Evolutionary conservation across 2,888 invertebrate species (phyloP).

Genomic region (Ectropis crepuscularia): DNA sequence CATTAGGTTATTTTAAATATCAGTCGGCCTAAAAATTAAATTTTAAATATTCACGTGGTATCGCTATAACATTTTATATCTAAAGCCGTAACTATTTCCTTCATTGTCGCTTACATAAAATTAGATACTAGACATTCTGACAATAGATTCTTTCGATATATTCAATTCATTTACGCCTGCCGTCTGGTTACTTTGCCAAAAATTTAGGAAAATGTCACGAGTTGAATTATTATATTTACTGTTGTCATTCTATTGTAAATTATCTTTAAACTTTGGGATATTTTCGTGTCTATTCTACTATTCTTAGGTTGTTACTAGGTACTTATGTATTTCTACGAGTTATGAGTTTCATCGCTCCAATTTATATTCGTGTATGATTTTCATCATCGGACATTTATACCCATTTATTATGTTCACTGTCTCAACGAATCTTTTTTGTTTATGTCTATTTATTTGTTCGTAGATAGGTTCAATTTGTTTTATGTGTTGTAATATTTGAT

Average conservation of each 20-base stretch:
- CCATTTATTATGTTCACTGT: conserved; percentile 11
- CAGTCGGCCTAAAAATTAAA: background rate
- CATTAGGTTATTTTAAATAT: no score
- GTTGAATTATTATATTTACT: conserved; percentile 41
- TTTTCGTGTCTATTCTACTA: background rate
- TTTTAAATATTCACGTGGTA: conserved; percentile 12
- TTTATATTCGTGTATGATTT: conserved; percentile 8
- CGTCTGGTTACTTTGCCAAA: conserved; percentile 61
- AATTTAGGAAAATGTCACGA: conserved; percentile 48
- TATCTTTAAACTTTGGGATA: conserved; percentile 6
- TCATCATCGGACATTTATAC: conserved; percentile 8
- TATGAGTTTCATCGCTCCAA: conserved; percentile 2
- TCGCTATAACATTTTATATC: conserved; percentile 6
- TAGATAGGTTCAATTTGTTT: no score
- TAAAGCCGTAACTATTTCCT: conserved; percentile 14
- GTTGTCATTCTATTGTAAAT: conserved; percentile 38
- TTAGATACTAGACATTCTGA: conserved; percentile 16
- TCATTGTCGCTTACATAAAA: conserved; percentile 3
- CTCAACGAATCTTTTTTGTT: conserved; percentile 14
- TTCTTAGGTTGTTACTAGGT: conserved; percentile 23
- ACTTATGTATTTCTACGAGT: background rate
- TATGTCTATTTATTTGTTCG: conserved; percentile 19
- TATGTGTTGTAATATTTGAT: no score
- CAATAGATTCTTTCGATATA: conserved; percentile 25
- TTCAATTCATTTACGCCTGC: conserved; percentile 50